These are phyloP conservation scores for Chydorus sphaericus DNA, from an alignment of 2,888 invertebrate genomes.

Conservation along the genomic window DNA sequence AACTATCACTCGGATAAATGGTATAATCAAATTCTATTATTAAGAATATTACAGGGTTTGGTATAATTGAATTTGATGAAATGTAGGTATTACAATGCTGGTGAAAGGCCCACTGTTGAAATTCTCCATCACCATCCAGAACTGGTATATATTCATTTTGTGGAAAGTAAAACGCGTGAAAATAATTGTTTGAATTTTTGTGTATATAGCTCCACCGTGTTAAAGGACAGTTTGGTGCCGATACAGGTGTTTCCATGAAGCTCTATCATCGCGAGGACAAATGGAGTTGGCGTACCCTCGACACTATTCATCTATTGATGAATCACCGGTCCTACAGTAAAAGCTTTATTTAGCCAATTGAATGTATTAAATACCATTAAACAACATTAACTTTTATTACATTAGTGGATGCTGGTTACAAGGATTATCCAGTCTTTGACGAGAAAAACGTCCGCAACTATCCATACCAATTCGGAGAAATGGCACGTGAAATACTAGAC, in stretches of 20 bases:
- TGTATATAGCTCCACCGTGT: conserved; percentile 25
- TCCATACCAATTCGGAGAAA: conserved; percentile 24
- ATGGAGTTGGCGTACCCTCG: conserved; percentile 25
- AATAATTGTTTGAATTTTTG: too few species aligned
- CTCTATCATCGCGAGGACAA: conserved; percentile 18
- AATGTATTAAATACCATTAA: too few species aligned
- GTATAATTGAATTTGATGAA: too few species aligned
- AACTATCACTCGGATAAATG: too few species aligned
- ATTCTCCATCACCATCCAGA: conserved; percentile 22
- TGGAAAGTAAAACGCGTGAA: too few species aligned
- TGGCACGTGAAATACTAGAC: conserved; percentile 20
- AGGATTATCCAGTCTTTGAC: conserved; percentile 19
- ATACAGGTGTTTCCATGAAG: too few species aligned
- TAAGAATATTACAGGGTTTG: too few species aligned
- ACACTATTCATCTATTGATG: conserved; percentile 27
- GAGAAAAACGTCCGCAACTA: conserved; percentile 19
- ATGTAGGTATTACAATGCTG: conserved; percentile 25
- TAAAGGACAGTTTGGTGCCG: conserved; percentile 21
- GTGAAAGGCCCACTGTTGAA: too few species aligned
- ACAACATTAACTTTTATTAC: too few species aligned
- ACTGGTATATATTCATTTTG: too few species aligned
- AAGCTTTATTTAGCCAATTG: too few species aligned
- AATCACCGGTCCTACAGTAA: conserved; percentile 25
- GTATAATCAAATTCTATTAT: too few species aligned
- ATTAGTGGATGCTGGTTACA: conserved; percentile 16